Percentiles rank a stretch among this genome's conserved stretches.
Evolutionary conservation across 2,797 vertebrate genomes (phyloP).

Genomic region (Oreonectes daqikongensis): DNA sequence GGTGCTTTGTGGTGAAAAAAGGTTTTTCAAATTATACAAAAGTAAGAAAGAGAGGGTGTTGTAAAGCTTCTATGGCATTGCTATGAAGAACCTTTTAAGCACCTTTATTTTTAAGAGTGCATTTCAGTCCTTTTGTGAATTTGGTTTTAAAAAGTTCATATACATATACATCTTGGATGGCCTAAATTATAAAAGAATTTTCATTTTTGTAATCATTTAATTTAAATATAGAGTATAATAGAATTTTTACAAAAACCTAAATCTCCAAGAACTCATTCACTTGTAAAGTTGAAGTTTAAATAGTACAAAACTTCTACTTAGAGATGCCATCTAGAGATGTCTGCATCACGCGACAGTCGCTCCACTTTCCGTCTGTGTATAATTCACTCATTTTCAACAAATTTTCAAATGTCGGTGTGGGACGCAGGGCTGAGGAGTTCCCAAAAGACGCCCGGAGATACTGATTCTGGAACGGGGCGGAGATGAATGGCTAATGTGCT

Average conservation of each 20-base stretch:
- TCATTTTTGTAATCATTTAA: too few relatives aligned
- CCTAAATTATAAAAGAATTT: too few relatives aligned
- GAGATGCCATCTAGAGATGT: neutral
- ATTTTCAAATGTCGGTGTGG: constrained; percentile 13
- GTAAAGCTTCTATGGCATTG: too few relatives aligned
- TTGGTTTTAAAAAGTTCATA: too few relatives aligned
- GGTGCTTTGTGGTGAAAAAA: too few relatives aligned
- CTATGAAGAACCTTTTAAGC: too few relatives aligned
- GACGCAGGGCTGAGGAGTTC: neutral
- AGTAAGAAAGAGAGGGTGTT: too few relatives aligned
- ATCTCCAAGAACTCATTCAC: neutral
- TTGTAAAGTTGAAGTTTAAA: neutral
- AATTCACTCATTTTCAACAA: constrained; percentile 9
- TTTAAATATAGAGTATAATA: too few relatives aligned
- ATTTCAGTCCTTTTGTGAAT: neutral
- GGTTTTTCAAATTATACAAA: too few relatives aligned
- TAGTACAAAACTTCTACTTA: neutral
- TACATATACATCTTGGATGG: too few relatives aligned
- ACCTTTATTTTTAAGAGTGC: too few relatives aligned
- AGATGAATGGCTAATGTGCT: constrained; percentile 29
- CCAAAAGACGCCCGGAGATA: constrained; percentile 12
- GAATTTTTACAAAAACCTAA: neutral
- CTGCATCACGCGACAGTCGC: neutral
- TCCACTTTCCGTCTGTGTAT: neutral
- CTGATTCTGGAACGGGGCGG: constrained; percentile 17